These are phyloP conservation scores for Coecobrya sp. DNA, from an alignment of 2,888 invertebrate genomes.

Conservation along the genomic window DNA sequence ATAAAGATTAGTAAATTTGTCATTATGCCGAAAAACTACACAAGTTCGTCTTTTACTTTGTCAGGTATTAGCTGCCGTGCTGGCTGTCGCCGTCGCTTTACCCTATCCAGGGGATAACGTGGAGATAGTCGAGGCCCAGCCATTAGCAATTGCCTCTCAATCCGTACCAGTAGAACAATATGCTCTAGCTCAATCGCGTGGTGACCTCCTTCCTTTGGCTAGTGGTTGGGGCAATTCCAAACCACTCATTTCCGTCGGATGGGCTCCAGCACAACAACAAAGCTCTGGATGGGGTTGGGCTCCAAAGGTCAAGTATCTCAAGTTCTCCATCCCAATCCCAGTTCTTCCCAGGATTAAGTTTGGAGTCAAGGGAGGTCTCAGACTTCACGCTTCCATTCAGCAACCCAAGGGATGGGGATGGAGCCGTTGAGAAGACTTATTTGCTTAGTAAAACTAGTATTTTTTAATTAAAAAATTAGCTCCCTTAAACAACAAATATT, in stretches of 20 bases:
- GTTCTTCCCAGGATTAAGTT: conserved; percentile 84
- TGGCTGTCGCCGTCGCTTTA: conserved; percentile 77
- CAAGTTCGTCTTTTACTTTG: too few relatives aligned
- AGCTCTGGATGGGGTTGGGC: conserved; percentile 84
- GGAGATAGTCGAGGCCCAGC: conserved; percentile 76
- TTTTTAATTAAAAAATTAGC: conserved; percentile 59
- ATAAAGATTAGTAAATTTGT: neutral
- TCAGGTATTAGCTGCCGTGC: conserved; percentile 74
- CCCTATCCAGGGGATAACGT: conserved; percentile 80
- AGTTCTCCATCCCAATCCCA: conserved; percentile 86
- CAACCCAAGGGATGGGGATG: conserved; percentile 84
- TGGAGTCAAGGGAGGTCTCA: conserved; percentile 85
- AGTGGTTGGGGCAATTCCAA: conserved; percentile 67
- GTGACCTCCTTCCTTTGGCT: conserved; percentile 68
- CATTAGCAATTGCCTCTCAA: conserved; percentile 67
- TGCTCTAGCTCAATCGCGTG: conserved; percentile 58
- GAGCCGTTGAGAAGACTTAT: conserved; percentile 73
- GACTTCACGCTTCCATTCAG: conserved; percentile 81
- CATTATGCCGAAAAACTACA: neutral
- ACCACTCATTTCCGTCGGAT: conserved; percentile 75
- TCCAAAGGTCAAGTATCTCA: conserved; percentile 84
- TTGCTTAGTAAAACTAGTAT: conserved; percentile 39
- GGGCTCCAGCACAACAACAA: conserved; percentile 65
- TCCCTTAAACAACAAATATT: conserved; percentile 51
- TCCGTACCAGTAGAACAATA: conserved; percentile 43